phyloP scores from a whole-genome alignment of 2,797 vertebrate genomes.

The Sebastes kiyomatsui region DNA sequence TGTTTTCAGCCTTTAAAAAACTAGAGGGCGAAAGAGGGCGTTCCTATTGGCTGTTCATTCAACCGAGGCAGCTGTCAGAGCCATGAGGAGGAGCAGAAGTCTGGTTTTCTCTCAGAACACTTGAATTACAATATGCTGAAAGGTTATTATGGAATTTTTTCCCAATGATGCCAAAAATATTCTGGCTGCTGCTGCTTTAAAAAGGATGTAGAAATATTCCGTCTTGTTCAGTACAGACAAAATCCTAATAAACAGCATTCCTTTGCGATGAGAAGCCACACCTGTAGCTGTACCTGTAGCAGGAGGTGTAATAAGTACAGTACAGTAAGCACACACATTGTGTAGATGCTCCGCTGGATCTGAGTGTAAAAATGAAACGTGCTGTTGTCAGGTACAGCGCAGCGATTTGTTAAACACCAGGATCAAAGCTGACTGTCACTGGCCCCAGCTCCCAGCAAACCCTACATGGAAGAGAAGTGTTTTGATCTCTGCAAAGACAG shows the following conservation, averaged over 20 bases:
- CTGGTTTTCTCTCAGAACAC: too few species aligned
- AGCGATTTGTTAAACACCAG: neutral
- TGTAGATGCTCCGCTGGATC: neutral
- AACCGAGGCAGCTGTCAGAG: too few species aligned
- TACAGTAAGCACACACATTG: neutral
- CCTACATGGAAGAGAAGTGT: neutral
- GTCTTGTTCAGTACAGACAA: neutral
- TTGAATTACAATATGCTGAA: too few species aligned
- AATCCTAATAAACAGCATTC: neutral
- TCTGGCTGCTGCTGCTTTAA: neutral
- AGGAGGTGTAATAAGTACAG: neutral
- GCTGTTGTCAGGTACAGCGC: neutral
- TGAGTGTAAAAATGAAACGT: neutral
- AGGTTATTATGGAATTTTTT: too few species aligned
- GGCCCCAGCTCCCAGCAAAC: slow-evolving; percentile 7
- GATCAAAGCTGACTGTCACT: slow-evolving; percentile 19
- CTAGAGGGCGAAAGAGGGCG: too few species aligned
- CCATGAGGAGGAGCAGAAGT: too few species aligned
- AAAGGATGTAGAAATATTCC: neutral
- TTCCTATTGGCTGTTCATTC: too few species aligned
- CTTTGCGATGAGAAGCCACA: neutral
- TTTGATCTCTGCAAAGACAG: slow-evolving; percentile 10
- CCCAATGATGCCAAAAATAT: too few species aligned
- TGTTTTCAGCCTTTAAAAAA: too few species aligned
- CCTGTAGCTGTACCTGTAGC: slow-evolving; percentile 18